Evolutionary conservation across 2,888 invertebrate genomes (phyloP).

Genomic region (Philaethria dido): DNA sequence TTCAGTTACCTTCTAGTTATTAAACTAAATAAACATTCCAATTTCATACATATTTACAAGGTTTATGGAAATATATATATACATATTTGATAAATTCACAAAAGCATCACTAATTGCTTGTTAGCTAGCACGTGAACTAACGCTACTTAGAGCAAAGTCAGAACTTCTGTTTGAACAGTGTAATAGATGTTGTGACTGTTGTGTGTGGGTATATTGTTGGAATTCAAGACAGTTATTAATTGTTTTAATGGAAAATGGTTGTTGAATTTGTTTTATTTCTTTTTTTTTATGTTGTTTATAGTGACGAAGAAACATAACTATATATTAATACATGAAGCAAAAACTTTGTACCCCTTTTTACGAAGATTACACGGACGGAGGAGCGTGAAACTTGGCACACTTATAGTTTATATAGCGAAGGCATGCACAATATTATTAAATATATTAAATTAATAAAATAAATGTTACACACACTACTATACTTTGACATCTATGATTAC

Average conservation of each 20-base stretch:
- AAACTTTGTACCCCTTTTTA: too few species aligned
- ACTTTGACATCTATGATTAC: too few species aligned
- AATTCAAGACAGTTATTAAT: neutral
- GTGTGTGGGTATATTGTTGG: neutral
- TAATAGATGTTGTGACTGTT: neutral
- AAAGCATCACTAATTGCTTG: slow-evolving; percentile 20
- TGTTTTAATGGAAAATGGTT: neutral
- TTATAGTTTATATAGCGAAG: too few species aligned
- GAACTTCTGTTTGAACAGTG: neutral
- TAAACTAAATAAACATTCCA: slow-evolving; percentile 6
- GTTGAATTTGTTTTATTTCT: neutral
- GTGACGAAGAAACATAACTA: too few species aligned
- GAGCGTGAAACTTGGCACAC: too few species aligned
- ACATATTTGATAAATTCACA: neutral
- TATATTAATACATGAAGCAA: too few species aligned
- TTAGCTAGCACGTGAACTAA: slow-evolving; percentile 5
- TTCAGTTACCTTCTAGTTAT: neutral
- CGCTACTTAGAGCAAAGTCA: neutral
- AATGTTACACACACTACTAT: too few species aligned
- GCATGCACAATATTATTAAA: too few species aligned
- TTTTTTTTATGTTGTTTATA: neutral
- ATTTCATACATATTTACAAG: slow-evolving; percentile 4
- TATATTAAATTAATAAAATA: too few species aligned
- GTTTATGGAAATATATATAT: too few species aligned
- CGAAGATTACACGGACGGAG: too few species aligned